Evolutionary conservation across 2,113 vertebrate genomes (phyloP), one percentile per base, ranked within the genome.

Genomic region (Catharus bicknelli): DNA sequence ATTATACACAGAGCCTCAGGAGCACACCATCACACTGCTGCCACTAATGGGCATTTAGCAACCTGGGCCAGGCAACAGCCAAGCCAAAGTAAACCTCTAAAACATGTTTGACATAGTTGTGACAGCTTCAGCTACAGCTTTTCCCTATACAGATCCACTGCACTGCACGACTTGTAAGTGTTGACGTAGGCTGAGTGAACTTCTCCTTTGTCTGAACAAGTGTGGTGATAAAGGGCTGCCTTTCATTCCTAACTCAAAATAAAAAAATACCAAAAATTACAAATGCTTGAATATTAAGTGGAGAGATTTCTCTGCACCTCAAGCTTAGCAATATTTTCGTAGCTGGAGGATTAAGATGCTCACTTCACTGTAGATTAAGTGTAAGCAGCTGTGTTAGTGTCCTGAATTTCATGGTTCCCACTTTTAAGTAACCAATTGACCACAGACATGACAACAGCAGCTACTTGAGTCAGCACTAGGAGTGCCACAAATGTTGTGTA

Each of bases 361-460:
- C 5, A 40, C 16, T 69, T 90, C 53, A 67, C 5, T 0, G 0
- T n/a, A 40, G 32, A 23, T 68, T 86, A 53, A 38, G 20, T 61
- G 14, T 30, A 30, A 30, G n/a, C 32, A 66, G 34, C 36, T 77
- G 8, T 50, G 42, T 67, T 84, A 83, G 57, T 81, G 30, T 67
- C 53, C 53, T 70, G 76, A 66, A 62, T 81, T 43, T 88, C 88
- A 59, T 43, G 23, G 29, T 47, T 86, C 18, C 73, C 25, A 32
- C 74, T 95, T 92, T 88, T 69, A 66, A 53, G 42, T 76, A 83
- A 88, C 4, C 7, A 77, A 45, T 51, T 88, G 43, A 86, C 72
- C 72, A 58, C 47, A 85, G 53, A 58, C 25, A 15, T 10, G 13
- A 74, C 64, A 77, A 19, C 80, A 93, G 54, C 34, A 83, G 34